Evolutionary conservation across 1,140 invertebrate species (phyloP), one percentile per base, ranked within the genome.

Genomic region (Zaprionus gabonicus): DNA sequence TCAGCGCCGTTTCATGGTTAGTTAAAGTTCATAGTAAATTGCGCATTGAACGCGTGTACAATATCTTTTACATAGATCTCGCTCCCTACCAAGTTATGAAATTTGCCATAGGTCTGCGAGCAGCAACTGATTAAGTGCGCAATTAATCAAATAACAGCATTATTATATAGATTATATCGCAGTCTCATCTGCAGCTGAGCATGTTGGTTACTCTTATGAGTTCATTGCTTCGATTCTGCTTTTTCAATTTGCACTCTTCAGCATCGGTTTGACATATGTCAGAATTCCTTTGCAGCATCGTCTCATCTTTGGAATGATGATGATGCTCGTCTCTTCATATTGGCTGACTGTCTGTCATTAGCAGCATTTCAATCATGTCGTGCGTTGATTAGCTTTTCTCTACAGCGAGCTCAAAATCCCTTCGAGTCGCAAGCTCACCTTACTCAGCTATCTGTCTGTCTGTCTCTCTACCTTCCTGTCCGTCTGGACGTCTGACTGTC

Each of bases 371-470:
- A 62, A 70, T 70, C 57, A 62, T 51, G 46, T 23, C n/a, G 67
- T 53, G 34, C 44, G 57, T 70, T 62, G 67, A 70, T 70, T 70
- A 62, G 67, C 58, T 70, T 56, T 56, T 28, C 53, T 56, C 20
- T 20, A 20, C 17, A 12, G 3, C 12, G n/a, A 17, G n/a, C 41
- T 17, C 41, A 46, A 12, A 23, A 25, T 51, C 46, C 46, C 20
- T 51, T 20, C 9, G 20, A 49, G 36, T 23, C 2, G 9, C 46
- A 51, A 46, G 46, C 46, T 51, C 46, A 51, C 17, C 46, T 51
- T 20, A 17, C 41, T 17, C 41, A 46, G 0, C 9, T 10, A 1
- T 49, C 10, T 10, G 10, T 25, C 46, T 49, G 46, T 23, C 44
- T 49, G 17, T 49, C 44, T 49, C 0, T 10, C 44, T 12, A 5